Base-by-base conservation (phyloP, 2,113 vertebrate genomes). In the Elephantulus edwardii region DNA sequence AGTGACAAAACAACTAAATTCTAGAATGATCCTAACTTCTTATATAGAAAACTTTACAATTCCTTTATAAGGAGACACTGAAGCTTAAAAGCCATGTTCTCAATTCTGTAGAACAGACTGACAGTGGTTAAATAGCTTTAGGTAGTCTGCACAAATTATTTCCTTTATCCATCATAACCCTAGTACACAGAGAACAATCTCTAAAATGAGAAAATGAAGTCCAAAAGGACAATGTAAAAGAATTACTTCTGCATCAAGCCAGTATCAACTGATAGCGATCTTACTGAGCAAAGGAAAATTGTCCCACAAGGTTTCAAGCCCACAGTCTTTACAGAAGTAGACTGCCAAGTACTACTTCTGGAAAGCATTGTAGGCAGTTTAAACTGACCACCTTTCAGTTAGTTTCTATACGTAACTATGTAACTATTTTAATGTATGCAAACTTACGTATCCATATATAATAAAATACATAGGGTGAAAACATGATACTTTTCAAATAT, bases 161-260 rank as follows among this genome's bases (percentile, higher is more conserved):
- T 79, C 50, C 40, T 71, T 30, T 30, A n/a, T 46, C 11, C 22
- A 24, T 74, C 4, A 60, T 24, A 60, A 76, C 17, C 71, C 50
- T 1, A 83, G 14, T 8, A 76, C 44, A 40, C 9, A 71, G 20
- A 38, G 14, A 91, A 3, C 8, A 56, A 42, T 28, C 62, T 72
- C 75, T 48, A 90, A 83, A 94, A 76, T 16, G 42, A 88, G n/a
- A 33, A 90, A 79, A 52, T 12, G 17, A 91, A 33, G 24, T 84
- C 71, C 46, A 46, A 35, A 58, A 40, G 42, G 42, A 71, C 40
- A n/a, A n/a, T n/a, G n/a, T n/a, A n/a, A n/a, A n/a, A n/a, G n/a
- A n/a, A n/a, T n/a, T n/a, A n/a, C 60, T 17, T 9, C 33, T 62
- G 60, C 30, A 33, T 30, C 30, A 33, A 62, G 19, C 33, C 60